phyloP scores from a whole-genome alignment of 2,113 vertebrate genomes.

The Myrmecophaga tridactyla region DNA sequence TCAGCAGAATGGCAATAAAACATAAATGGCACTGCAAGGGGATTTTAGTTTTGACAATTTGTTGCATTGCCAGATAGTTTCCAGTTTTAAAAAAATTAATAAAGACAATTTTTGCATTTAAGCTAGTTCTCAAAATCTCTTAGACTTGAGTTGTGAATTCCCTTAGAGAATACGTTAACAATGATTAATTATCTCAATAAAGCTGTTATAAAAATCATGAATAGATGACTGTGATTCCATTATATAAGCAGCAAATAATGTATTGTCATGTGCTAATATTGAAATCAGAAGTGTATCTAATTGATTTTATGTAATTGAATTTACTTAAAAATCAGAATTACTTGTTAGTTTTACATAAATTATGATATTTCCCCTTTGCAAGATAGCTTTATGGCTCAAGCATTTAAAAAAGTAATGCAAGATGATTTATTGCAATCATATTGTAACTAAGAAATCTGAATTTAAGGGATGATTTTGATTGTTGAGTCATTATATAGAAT shows the following conservation, averaged over 20 bases:
- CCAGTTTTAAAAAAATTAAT: conserved; percentile 2
- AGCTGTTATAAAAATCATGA: conserved; percentile 12
- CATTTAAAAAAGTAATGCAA: conserved; percentile 47
- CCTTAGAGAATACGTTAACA: neutral
- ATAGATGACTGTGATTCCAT: neutral
- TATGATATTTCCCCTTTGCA: neutral
- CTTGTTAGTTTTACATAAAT: conserved; percentile 8
- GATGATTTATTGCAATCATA: conserved; percentile 36
- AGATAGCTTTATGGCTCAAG: neutral
- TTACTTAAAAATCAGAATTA: conserved; percentile 27
- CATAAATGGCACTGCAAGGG: conserved; percentile 23
- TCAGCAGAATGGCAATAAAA: conserved; percentile 27
- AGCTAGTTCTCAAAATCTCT: conserved; percentile 12
- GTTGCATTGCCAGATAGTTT: neutral
- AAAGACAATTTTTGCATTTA: conserved; percentile 29
- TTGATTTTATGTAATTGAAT: neutral
- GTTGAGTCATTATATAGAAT: no score
- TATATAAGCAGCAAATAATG: neutral
- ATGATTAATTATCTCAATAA: conserved; percentile 4
- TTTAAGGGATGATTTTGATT: no score
- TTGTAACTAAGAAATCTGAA: no score
- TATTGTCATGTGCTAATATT: neutral
- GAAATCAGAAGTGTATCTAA: neutral
- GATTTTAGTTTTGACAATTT: conserved; percentile 41
- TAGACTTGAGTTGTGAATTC: conserved; percentile 10